phyloP scores from a whole-genome alignment of 1,140 invertebrate species.

The Leptinotarsa undecemlineata region DNA sequence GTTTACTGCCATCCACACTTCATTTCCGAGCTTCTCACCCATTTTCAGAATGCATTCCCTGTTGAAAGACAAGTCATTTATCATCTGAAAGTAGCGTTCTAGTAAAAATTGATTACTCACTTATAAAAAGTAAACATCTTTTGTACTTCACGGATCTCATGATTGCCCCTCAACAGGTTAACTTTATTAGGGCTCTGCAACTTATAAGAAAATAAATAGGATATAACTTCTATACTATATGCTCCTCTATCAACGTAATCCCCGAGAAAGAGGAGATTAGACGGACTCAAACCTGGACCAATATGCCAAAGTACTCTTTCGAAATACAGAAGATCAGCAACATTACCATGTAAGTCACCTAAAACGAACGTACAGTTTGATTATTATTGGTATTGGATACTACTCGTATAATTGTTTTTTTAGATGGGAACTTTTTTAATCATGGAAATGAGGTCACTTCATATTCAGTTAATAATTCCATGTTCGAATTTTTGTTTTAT shows the following conservation, averaged over 20 bases:
- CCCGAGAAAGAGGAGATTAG: conserved; percentile 67
- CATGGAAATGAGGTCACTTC: no score
- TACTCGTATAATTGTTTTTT: no score
- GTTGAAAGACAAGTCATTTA: not conserved
- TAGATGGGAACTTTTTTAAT: no score
- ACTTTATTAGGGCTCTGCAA: conserved; percentile 65
- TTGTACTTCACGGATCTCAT: conserved; percentile 69
- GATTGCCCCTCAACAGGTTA: conserved; percentile 66
- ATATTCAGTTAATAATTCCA: no score
- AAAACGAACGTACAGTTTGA: not conserved
- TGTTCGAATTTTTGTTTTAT: no score
- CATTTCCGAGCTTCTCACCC: conserved; percentile 63
- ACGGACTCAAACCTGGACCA: conserved; percentile 56
- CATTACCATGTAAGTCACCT: conserved; percentile 60
- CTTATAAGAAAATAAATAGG: conserved; percentile 70
- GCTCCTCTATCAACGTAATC: conserved; percentile 71
- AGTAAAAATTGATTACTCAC: conserved; percentile 49
- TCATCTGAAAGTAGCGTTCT: not conserved
- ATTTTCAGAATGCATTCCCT: conserved; percentile 69
- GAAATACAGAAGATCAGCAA: conserved; percentile 55
- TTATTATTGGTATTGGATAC: no score
- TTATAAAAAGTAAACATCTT: conserved; percentile 72
- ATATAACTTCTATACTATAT: conserved; percentile 65
- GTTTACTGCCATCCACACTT: conserved; percentile 73
- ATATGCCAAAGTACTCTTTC: conserved; percentile 57